phyloP scores from a whole-genome alignment of 2,797 vertebrate species.

The Rhabdomys pumilio region DNA sequence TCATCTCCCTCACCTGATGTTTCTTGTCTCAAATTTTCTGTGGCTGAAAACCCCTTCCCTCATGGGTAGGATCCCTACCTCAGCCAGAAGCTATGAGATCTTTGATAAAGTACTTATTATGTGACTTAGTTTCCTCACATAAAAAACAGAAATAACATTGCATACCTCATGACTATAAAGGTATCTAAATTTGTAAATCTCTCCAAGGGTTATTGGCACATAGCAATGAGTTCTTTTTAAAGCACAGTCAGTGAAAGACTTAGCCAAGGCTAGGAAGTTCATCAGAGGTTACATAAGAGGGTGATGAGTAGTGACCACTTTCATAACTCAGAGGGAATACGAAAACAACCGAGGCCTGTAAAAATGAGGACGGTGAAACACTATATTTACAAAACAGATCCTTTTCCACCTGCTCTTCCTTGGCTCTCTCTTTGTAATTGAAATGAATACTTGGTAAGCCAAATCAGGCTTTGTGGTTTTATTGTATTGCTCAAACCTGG shows the following conservation, averaged over 20 bases:
- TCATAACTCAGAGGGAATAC: neutral
- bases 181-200: neutral
- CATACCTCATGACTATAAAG: neutral
- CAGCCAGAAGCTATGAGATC: neutral
- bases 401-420: neutral
- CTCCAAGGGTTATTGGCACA: neutral
- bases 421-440: neutral
- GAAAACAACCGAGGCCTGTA: neutral
- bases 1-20: neutral
- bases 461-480: neutral
- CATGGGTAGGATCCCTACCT: neutral
- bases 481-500: neutral
- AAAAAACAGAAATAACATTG: neutral
- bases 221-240: neutral
- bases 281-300: neutral
- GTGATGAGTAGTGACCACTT: neutral
- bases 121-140: neutral
- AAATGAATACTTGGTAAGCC: neutral
- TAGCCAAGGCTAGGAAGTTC: neutral
- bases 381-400: neutral
- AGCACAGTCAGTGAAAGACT: slow-evolving; percentile 4
- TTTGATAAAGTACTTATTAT: neutral
- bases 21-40: neutral
- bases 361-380: neutral
- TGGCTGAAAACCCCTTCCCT: neutral